Evolutionary conservation across 2,113 vertebrate genomes (phyloP).

Genomic region (Anolis carolinensis): DNA sequence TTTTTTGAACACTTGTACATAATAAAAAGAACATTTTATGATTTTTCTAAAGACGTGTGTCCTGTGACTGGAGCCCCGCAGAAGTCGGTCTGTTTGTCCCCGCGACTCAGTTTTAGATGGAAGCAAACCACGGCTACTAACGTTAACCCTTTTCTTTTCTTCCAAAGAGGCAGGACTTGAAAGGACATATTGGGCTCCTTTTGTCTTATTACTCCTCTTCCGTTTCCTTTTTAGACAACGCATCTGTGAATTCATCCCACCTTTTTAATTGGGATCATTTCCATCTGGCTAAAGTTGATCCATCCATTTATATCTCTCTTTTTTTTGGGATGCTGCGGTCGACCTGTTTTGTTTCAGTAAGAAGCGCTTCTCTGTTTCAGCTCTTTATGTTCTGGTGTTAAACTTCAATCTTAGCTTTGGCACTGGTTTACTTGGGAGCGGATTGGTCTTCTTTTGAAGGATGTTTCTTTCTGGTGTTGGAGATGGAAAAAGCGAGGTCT

Average conservation of each 20-base stretch:
- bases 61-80: constrained; percentile 63
- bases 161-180: background rate
- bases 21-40: constrained; percentile 90
- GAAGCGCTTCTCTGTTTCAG: background rate
- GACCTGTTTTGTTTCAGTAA: background rate
- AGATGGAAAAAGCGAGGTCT: too few relatives aligned
- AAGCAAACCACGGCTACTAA: fast-evolving
- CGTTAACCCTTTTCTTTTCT: background rate
- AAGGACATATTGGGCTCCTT: background rate
- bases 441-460: background rate
- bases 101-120: too few relatives aligned
- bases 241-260: background rate
- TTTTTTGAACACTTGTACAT: constrained; percentile 87
- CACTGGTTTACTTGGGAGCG: too few relatives aligned
- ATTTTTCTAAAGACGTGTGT: constrained; percentile 75
- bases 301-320: background rate
- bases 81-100: background rate
- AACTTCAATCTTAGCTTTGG: background rate
- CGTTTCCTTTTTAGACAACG: background rate
- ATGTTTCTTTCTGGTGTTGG: background rate
- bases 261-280: background rate
- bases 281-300: background rate
- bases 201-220: background rate
- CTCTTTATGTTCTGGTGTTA: too few relatives aligned
- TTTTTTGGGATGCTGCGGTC: background rate